Conservation (phyloP, 30 jellyfish, hydroid and myxozoan species). For the Phacellophora camtschatica region DNA sequence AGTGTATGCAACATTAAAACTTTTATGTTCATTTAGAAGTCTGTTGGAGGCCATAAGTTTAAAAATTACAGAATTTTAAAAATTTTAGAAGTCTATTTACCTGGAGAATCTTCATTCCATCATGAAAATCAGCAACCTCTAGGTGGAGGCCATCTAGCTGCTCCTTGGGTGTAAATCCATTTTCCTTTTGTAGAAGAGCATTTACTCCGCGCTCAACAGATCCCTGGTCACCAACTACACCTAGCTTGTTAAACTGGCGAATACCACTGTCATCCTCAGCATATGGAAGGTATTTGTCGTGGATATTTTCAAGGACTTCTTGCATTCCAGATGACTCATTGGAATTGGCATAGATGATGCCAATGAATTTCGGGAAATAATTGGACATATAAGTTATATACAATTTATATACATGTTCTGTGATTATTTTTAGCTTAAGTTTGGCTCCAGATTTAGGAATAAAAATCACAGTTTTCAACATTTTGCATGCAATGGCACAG, state of each 20-base stretch:
- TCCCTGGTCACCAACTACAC: conserved; percentile 10
- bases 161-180: conserved; percentile 29
- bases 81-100: background rate
- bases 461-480: background rate
- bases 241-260: background rate
- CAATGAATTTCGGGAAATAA: background rate
- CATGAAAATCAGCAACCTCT: conserved; percentile 28
- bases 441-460: background rate
- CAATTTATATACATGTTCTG: background rate
- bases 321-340: conserved; percentile 35
- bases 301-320: conserved; percentile 1
- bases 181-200: background rate
- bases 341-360: conserved; percentile 12
- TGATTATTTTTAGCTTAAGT: background rate
- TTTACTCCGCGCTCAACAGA: conserved; percentile 17
- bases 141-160: conserved; percentile 18
- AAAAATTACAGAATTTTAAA: conserved; percentile 7
- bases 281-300: conserved; percentile 20
- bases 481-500: background rate
- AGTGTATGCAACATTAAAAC: no score
- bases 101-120: conserved; percentile 12
- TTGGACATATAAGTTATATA: background rate
- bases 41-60: background rate
- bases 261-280: background rate
- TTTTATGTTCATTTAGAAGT: no score